Percentiles rank a stretch among this genome's conserved stretches.
Conservation (phyloP, 2,113 vertebrate species). For the Hassar affinis region DNA sequence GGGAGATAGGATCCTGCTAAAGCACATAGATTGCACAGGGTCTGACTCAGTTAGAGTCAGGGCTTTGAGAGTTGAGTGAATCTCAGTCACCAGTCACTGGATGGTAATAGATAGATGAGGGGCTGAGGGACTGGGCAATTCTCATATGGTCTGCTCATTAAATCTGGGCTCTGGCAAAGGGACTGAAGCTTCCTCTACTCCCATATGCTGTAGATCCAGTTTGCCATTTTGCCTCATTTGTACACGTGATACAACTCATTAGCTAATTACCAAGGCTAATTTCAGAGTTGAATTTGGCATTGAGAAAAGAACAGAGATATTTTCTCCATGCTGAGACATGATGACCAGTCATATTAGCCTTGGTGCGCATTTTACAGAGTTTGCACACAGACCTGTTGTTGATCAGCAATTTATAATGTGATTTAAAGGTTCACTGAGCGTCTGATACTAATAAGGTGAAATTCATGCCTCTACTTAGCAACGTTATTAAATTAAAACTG, state of each 20-base stretch:
- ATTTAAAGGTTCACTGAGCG: not conserved
- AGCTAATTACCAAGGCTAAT: constrained; percentile 2
- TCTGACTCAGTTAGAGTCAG: constrained; percentile 49
- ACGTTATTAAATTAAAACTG: constrained; percentile 3
- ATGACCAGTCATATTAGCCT: not conserved
- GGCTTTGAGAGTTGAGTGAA: constrained; percentile 45
- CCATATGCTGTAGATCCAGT: constrained; percentile 20
- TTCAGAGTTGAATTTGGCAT: not conserved
- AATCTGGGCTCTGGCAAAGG: constrained; percentile 35
- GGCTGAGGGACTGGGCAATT: constrained; percentile 42
- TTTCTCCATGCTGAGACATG: not conserved
- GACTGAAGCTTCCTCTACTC: constrained; percentile 36
- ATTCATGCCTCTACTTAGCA: not conserved
- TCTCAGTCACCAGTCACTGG: constrained; percentile 32
- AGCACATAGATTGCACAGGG: constrained; percentile 60
- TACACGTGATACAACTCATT: constrained; percentile 9
- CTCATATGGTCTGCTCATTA: constrained; percentile 54
- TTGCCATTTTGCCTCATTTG: constrained; percentile 1
- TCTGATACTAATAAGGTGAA: constrained; percentile 24
- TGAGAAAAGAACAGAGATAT: not conserved
- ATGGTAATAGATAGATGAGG: constrained; percentile 36
- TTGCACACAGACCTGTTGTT: not conserved
- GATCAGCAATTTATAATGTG: not conserved
- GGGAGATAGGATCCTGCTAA: constrained; percentile 59
- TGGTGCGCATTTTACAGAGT: constrained; percentile 19